Evolutionary conservation across 53 echinoderm and acorn worm species (phyloP).

Genomic region (Patiria pectinifera): DNA sequence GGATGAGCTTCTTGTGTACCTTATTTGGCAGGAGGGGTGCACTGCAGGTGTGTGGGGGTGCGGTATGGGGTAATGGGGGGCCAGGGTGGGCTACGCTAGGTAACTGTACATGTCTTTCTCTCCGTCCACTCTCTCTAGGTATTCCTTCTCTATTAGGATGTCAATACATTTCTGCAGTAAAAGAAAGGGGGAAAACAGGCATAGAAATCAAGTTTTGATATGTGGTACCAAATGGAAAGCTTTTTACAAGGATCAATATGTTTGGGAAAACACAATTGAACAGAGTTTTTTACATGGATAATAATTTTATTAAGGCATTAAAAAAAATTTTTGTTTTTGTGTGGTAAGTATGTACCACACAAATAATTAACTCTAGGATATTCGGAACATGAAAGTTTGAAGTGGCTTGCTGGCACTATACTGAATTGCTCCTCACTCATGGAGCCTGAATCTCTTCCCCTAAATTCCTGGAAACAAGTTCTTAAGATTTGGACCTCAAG

Average conservation of each 20-base stretch:
- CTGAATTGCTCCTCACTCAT: no score
- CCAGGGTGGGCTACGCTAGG: conserved; percentile 70
- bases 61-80: background rate
- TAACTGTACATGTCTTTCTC: conserved; percentile 99
- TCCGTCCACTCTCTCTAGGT: conserved; percentile 94
- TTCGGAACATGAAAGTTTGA: no score
- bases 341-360: no score
- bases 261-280: no score
- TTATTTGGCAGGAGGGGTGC: background rate
- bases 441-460: background rate
- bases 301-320: no score
- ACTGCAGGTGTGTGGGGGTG: background rate
- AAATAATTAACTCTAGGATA: no score
- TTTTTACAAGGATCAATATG: no score
- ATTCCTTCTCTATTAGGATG: conserved; percentile 99
- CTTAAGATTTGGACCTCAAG: background rate
- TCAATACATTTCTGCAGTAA: conserved; percentile 96
- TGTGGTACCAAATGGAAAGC: background rate
- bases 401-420: no score
- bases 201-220: background rate
- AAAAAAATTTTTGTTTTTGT: no score
- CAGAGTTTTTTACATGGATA: no score
- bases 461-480: background rate
- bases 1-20: background rate
- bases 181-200: background rate